Evolutionary conservation across 2,797 vertebrate species (phyloP), one percentile per base, ranked within the genome.

Genomic region (Tolypeutes matacus): DNA sequence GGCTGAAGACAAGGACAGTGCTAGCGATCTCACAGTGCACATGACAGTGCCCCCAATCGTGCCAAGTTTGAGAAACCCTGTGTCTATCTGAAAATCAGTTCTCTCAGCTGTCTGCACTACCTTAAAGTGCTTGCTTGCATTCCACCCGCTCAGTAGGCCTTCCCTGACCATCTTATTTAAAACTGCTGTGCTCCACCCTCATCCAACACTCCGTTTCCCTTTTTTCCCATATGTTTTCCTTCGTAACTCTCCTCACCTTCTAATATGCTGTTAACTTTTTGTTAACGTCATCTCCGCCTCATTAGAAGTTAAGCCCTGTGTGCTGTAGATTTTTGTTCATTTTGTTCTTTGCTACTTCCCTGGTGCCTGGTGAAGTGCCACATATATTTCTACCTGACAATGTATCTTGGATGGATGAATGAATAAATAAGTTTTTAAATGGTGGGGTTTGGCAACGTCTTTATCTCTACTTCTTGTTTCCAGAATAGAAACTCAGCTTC

Each of bases 301-400:
- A 12, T 29, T 27, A 53, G 34, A 36, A 62, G 58, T 29, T 5
- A 21, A 64, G 20, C 21, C 65, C 15, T 21, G 10, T 0, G 4
- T 62, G n/a, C 14, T 0, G 3, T 10, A 0, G 23, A 39, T 65
- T 18, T 77, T 49, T 23, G 29, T 53, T 18, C 46, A 0, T 29
- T 56, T 3, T 25, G 20, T 27, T 20, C 13, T 0, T 0, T 5
- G 2, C 13, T 0, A 1, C 15, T 17, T 29, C 31, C 34, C 46
- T 67, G 2, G 20, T 3, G 3, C 25, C 13, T 29, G 21, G 7
- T 46, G n/a, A n/a, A 21, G 5, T 9, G 60, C 42, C 12, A 14
- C 4, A 20, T 25, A 17, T 3, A 6, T 25, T 34, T 27, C 0
- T 7, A 7, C 72, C 39, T n/a, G 7, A 17, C 0, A 23, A 10